Evolutionary conservation across 2,888 invertebrate genomes (phyloP).

Genomic region (Panorpa germanica): DNA sequence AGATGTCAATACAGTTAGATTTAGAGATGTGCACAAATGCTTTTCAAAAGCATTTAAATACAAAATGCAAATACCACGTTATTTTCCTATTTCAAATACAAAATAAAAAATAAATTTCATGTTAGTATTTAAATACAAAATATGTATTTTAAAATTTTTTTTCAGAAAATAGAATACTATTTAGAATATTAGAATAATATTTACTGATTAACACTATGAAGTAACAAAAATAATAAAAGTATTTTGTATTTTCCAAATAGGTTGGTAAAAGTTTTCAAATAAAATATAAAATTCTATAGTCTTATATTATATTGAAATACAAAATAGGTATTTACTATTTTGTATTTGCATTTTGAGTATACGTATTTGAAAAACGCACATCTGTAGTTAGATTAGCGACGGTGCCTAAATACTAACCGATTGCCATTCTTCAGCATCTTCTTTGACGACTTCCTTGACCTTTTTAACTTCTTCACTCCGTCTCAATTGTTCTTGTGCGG

Average conservation of each 20-base stretch:
- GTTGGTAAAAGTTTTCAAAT: constrained; percentile 6
- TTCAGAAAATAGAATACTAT: no score
- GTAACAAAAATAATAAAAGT: constrained; percentile 2
- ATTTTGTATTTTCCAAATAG: neutral
- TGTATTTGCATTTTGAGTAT: constrained; percentile 3
- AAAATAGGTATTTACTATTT: constrained; percentile 2
- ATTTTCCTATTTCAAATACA: no score
- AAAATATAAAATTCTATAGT: constrained; percentile 11
- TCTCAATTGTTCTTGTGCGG: constrained; percentile 69
- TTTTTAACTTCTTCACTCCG: constrained; percentile 72
- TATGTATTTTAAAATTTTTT: no score
- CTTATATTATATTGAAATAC: no score
- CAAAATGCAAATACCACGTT: no score
- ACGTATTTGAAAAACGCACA: constrained; percentile 1
- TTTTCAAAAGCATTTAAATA: no score
- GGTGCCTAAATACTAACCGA: constrained; percentile 38
- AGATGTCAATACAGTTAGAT: no score
- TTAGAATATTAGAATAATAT: no score
- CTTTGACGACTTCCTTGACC: constrained; percentile 58
- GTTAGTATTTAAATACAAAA: no score
- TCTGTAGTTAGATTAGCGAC: constrained; percentile 2
- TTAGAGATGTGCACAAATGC: no score
- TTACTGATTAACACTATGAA: neutral
- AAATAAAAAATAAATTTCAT: no score
- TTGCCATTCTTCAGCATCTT: constrained; percentile 84